Evolutionary conservation across 2,888 invertebrate genomes (phyloP).

Genomic region (Synanthedon tipuliformis): DNA sequence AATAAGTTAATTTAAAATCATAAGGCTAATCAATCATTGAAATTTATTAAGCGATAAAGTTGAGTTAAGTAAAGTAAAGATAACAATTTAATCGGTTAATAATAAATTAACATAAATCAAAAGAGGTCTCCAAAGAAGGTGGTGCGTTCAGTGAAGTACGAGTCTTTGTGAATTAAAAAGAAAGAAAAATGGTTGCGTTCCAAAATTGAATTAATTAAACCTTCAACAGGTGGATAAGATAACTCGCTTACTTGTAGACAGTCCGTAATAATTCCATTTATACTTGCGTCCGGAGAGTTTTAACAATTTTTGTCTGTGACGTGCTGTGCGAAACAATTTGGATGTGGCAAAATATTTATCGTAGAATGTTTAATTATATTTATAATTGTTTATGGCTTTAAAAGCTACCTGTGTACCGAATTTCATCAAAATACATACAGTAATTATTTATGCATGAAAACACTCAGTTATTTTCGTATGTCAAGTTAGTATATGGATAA

Average conservation of each 20-base stretch:
- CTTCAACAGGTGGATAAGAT: slow-evolving; percentile 57
- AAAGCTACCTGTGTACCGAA: too few relatives aligned
- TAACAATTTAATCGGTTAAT: neutral
- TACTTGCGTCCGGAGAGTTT: slow-evolving; percentile 41
- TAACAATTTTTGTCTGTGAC: slow-evolving; percentile 29
- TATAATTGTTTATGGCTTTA: too few relatives aligned
- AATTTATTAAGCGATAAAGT: neutral
- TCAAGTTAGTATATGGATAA: too few relatives aligned
- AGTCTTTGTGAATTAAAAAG: slow-evolving; percentile 3
- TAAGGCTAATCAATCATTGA: neutral
- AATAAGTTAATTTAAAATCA: neutral
- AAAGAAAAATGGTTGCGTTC: slow-evolving; percentile 24
- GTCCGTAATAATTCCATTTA: slow-evolving; percentile 50
- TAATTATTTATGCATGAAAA: too few relatives aligned
- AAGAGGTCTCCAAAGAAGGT: slow-evolving; percentile 5
- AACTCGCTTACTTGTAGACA: slow-evolving; percentile 40
- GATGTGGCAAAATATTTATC: neutral
- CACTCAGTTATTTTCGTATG: too few relatives aligned
- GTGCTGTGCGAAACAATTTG: neutral
- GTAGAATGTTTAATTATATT: too few relatives aligned
- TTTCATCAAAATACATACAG: too few relatives aligned
- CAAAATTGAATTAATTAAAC: slow-evolving; percentile 59
- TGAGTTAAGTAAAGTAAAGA: too few relatives aligned
- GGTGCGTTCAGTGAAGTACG: slow-evolving; percentile 4
- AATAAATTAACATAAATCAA: neutral